Evolutionary conservation across 2,797 vertebrate genomes (phyloP).

Genomic region (Catamblyrhynchus diadema): DNA sequence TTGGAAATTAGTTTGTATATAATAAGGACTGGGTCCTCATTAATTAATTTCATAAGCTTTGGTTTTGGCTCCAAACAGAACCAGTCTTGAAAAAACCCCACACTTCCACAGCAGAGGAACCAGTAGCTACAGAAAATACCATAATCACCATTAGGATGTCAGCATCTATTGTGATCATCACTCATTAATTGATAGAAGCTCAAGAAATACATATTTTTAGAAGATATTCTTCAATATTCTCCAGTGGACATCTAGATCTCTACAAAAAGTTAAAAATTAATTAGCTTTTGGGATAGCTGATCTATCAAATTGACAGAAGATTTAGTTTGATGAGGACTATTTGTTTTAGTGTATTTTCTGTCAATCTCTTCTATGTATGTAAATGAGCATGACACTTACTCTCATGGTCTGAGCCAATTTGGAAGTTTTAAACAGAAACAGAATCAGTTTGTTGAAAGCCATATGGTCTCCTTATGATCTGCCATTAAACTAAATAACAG

Average conservation of each 20-base stretch:
- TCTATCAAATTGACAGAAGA: not conserved
- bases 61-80: slow-evolving; percentile 11
- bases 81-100: not conserved
- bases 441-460: slow-evolving; percentile 21
- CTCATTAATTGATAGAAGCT: not conserved
- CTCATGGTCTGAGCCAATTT: slow-evolving; percentile 25
- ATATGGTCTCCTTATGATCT: slow-evolving; percentile 43
- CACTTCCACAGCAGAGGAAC: slow-evolving; percentile 2
- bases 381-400: slow-evolving; percentile 14
- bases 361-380: not conserved
- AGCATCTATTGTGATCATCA: not conserved
- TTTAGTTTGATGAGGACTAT: not conserved
- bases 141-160: not conserved
- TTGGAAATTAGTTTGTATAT: slow-evolving; percentile 44
- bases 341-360: not conserved
- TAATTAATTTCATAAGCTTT: slow-evolving; percentile 39
- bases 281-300: not conserved
- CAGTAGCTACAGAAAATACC: slow-evolving; percentile 6
- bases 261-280: not conserved
- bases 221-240: not conserved
- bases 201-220: not conserved
- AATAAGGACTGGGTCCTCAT: not conserved
- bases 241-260: not conserved
- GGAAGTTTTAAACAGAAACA: slow-evolving; percentile 31
- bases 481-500: slow-evolving; percentile 30